These are phyloP conservation scores for Enhydra lutris DNA, from an alignment of 2,113 vertebrate species.

Conservation along the genomic window DNA sequence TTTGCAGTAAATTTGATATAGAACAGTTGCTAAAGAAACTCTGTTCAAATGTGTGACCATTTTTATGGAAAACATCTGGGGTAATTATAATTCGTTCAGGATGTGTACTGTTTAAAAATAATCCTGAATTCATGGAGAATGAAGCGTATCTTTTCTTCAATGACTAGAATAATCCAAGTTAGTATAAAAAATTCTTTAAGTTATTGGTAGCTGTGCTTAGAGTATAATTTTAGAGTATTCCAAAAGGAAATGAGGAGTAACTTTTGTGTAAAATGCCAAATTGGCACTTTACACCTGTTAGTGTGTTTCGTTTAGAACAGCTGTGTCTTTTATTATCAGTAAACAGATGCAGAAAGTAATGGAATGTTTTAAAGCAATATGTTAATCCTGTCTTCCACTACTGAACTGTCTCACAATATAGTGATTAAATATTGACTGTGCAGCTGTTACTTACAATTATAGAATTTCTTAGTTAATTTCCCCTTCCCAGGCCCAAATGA, in stretches of 20 bases:
- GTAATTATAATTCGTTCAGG: constrained; percentile 87
- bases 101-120: constrained; percentile 81
- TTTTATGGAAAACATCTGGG: constrained; percentile 87
- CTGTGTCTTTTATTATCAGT: constrained; percentile 89
- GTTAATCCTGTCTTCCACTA: constrained; percentile 86
- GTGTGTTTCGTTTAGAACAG: constrained; percentile 84
- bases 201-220: constrained; percentile 76
- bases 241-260: constrained; percentile 79
- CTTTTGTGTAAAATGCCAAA: constrained; percentile 82
- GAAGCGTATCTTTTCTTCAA: constrained; percentile 77
- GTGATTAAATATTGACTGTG: constrained; percentile 82
- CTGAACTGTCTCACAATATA: constrained; percentile 84
- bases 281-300: constrained; percentile 87
- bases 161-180: constrained; percentile 76
- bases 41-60: constrained; percentile 83
- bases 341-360: constrained; percentile 89
- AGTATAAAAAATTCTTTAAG: constrained; percentile 76
- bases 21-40: constrained; percentile 85
- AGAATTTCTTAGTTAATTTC: constrained; percentile 70
- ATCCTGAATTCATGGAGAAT: constrained; percentile 77
- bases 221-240: constrained; percentile 80
- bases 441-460: constrained; percentile 80
- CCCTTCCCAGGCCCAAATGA: constrained; percentile 58
- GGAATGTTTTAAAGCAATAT: constrained; percentile 89
- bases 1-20: constrained; percentile 86